Evolutionary conservation across 2,888 invertebrate species (phyloP).

Genomic region (Mycogona germanica): DNA sequence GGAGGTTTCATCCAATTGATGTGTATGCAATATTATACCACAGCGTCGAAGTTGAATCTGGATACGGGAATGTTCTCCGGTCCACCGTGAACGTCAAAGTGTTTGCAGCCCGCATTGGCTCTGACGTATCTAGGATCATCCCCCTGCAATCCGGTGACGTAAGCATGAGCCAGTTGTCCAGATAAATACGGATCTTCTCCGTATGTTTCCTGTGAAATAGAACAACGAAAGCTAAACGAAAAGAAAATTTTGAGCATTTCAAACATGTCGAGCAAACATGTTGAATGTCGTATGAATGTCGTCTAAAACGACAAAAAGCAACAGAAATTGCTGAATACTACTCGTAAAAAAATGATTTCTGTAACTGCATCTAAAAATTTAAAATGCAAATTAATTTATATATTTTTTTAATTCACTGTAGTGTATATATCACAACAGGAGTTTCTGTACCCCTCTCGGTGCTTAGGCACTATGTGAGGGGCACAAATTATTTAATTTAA

Average conservation of each 20-base stretch:
- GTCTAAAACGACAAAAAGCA: too few relatives aligned
- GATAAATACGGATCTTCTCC: slow-evolving; percentile 19
- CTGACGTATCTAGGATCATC: slow-evolving; percentile 14
- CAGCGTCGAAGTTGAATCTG: slow-evolving; percentile 14
- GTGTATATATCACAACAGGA: too few relatives aligned
- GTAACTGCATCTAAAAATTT: too few relatives aligned
- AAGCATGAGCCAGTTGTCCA: slow-evolving; percentile 11
- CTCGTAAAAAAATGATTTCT: background rate
- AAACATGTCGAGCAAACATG: background rate
- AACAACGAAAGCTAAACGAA: background rate
- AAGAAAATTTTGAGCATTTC: too few relatives aligned
- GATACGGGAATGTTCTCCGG: slow-evolving; percentile 19
- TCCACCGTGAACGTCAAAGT: slow-evolving; percentile 17
- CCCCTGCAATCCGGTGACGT: slow-evolving; percentile 16
- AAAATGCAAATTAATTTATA: too few relatives aligned
- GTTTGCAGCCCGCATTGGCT: slow-evolving; percentile 19
- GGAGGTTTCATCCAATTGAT: background rate
- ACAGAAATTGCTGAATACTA: too few relatives aligned
- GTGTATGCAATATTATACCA: slow-evolving; percentile 5
- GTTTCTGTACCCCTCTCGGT: too few relatives aligned
- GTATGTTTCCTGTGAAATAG: slow-evolving; percentile 15
- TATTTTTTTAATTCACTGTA: too few relatives aligned
- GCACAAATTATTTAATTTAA: too few relatives aligned
- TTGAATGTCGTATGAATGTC: too few relatives aligned
- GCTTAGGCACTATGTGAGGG: too few relatives aligned